Percentiles rank a stretch among this genome's conserved stretches.
These are phyloP conservation scores for Pheosia tremula DNA, from an alignment of 2,888 invertebrate species.

Conservation along the genomic window DNA sequence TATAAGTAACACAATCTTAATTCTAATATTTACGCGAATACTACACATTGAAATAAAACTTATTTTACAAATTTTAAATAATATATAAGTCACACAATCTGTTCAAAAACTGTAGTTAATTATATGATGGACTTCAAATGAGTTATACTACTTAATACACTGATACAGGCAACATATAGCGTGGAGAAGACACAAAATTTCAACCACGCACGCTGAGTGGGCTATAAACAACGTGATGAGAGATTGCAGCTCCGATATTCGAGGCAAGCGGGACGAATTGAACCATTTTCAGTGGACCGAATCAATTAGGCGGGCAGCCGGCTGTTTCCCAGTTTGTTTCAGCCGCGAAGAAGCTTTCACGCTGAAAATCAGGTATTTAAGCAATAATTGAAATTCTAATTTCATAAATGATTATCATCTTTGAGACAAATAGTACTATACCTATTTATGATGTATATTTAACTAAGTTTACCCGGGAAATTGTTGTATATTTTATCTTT, in stretches of 20 bases:
- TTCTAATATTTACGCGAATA: no score
- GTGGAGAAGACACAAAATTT: neutral
- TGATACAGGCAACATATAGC: neutral
- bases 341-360: neutral
- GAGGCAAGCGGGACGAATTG: slow-evolving; percentile 1
- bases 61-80: no score
- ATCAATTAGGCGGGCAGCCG: neutral
- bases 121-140: no score
- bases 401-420: neutral
- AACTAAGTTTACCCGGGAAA: no score
- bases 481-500: no score
- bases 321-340: neutral
- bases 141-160: neutral
- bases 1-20: no score
- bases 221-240: slow-evolving; percentile 1
- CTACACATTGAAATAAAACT: no score
- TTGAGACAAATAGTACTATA: no score
- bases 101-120: no score
- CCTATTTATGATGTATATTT: no score
- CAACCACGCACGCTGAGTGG: neutral
- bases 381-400: neutral
- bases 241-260: neutral
- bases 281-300: neutral
- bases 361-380: neutral
- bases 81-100: no score